A percentile compares a stretch with the other conserved stretches of the same genome.
Evolutionary conservation across 2,888 invertebrate species (phyloP).

Genomic region (Coleophora deauratella): DNA sequence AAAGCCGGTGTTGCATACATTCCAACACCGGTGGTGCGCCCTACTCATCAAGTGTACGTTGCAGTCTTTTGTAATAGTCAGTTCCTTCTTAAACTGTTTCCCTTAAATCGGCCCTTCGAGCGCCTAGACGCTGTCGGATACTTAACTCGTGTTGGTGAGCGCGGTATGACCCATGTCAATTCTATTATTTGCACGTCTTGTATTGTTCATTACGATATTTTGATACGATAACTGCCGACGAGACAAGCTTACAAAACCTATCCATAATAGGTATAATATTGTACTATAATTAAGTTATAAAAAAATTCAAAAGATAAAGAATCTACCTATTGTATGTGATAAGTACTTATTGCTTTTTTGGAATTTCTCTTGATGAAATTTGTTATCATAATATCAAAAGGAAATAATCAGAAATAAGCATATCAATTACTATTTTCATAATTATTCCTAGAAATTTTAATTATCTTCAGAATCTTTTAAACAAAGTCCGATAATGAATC

Average conservation of each 20-base stretch:
- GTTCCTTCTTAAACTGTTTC: not conserved
- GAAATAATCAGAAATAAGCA: not conserved
- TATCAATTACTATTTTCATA: not conserved
- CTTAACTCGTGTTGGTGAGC: not conserved
- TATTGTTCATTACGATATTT: not conserved
- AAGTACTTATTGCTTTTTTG: not conserved
- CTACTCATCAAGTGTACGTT: too few species aligned
- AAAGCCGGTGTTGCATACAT: too few species aligned
- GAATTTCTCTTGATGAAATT: too few species aligned
- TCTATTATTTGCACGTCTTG: slow-evolving; percentile 7
- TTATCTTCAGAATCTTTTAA: not conserved
- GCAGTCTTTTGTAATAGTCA: too few species aligned
- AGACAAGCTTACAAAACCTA: too few species aligned
- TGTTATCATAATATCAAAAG: not conserved
- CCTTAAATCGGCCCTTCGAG: not conserved
- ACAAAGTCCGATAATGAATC: slow-evolving; percentile 1
- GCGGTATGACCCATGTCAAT: slow-evolving; percentile 35
- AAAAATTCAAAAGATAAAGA: too few species aligned
- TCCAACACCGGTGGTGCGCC: too few species aligned
- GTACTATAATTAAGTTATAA: too few species aligned
- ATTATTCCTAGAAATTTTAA: not conserved
- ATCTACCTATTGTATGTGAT: too few species aligned
- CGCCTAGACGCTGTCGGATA: too few species aligned
- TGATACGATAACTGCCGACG: not conserved
- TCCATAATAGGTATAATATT: too few species aligned